A percentile compares a stretch with the other conserved stretches of the same genome.
phyloP scores from a whole-genome alignment of 2,888 invertebrate species.

The Esperia sulphurella region DNA sequence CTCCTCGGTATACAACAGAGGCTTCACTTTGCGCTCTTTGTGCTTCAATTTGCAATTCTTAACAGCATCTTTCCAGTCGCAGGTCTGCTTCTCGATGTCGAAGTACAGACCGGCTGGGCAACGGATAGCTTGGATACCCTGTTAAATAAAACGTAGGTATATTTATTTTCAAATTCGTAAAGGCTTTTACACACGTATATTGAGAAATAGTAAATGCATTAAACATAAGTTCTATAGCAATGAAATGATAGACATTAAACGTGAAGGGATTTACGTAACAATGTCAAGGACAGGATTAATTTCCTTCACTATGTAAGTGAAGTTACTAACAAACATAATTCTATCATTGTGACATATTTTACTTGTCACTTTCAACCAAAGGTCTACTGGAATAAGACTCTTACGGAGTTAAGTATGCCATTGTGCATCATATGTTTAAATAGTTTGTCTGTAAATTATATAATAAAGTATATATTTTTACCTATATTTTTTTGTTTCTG shows the following conservation, averaged over 20 bases:
- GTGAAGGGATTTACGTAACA: not conserved
- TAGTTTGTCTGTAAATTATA: no score
- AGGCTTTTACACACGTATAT: not conserved
- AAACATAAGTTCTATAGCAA: not conserved
- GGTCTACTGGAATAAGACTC: no score
- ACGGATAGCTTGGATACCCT: constrained; percentile 95
- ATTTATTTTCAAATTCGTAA: no score
- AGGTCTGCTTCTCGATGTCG: constrained; percentile 96
- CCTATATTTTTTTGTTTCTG: no score
- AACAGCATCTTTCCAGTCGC: constrained; percentile 96
- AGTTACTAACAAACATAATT: not conserved
- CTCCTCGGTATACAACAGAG: constrained; percentile 92
- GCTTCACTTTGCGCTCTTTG: constrained; percentile 93
- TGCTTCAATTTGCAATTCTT: constrained; percentile 94
- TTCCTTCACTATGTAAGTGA: not conserved
- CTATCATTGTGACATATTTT: no score
- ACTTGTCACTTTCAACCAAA: no score
- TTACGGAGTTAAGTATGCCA: no score
- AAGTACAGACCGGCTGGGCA: constrained; percentile 95
- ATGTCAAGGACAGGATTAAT: not conserved
- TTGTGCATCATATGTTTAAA: no score
- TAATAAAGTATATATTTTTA: no score
- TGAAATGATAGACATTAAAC: not conserved
- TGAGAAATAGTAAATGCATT: no score
- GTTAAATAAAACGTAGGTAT: constrained; percentile 16